Evolutionary conservation across 2,113 vertebrate genomes (phyloP), one percentile per base, ranked within the genome.

Genomic region (Sciurus niger): DNA sequence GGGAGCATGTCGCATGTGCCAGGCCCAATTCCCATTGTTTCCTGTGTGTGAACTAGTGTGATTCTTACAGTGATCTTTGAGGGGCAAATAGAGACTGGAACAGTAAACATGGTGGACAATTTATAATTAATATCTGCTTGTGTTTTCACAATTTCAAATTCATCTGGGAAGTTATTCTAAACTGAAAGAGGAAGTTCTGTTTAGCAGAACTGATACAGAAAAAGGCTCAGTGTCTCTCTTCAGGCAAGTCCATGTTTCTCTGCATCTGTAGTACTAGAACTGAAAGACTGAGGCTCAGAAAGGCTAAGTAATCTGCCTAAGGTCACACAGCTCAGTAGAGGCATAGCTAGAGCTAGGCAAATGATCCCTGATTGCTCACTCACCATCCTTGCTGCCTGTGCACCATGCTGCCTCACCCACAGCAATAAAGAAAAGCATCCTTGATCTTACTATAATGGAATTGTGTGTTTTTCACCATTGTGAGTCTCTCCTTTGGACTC

Each of bases 251-350:
- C 10, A 2, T 9, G 22, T 73, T 78, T 92, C 58, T 74, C 60
- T 10, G 12, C 6, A 80, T 70, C 48, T 34, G 14, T 10, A 40
- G 17, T 22, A 43, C 8, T 14, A 8, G 3, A 34, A 10, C 28
- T 74, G 53, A 58, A 67, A 85, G 68, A 76, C 20, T 0, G 10
- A 89, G 51, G 51, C 20, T 67, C 77, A 70, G 73, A 93, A 68
- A 89, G 8, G 25, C 70, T 80, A 79, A 89, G 18, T 25, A 40
- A 60, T 76, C 53, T 77, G 4, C 46, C n/a, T 68, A 20, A 8
- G 85, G 73, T 73, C 83, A 65, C 77, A 77, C 68, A 92, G 78
- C 65, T 70, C 68, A 43, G 12, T 12, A 79, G 91, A 94, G 63
- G 68, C 40, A 28, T 0, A 20, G 28, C 32, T 28, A 72, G 51